Evolutionary conservation across 2,797 vertebrate genomes (phyloP).

Genomic region (Gallirallus australis): DNA sequence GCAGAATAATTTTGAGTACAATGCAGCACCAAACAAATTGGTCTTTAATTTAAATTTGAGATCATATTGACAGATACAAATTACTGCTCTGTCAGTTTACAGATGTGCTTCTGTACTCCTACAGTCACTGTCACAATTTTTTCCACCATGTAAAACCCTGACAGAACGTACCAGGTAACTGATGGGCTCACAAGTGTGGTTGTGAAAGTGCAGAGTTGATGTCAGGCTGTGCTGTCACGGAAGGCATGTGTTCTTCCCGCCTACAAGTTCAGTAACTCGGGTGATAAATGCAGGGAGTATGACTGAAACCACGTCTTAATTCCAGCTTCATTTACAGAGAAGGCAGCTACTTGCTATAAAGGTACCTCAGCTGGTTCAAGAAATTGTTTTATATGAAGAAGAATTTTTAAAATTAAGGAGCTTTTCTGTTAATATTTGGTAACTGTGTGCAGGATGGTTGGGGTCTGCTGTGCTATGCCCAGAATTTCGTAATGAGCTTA

Average conservation of each 20-base stretch:
- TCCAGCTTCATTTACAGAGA: background rate
- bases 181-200: rapidly evolving
- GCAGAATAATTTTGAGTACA: background rate
- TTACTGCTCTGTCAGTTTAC: background rate
- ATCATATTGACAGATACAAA: background rate
- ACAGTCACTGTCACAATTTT: background rate
- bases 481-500: background rate
- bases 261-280: background rate
- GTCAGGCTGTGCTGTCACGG: background rate
- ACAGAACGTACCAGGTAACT: background rate
- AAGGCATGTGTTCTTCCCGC: background rate
- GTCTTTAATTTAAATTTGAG: background rate
- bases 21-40: background rate
- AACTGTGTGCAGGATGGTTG: background rate
- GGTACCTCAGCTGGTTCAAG: background rate
- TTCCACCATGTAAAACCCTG: background rate
- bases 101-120: background rate
- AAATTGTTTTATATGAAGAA: background rate
- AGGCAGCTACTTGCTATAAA: background rate
- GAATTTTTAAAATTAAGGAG: rapidly evolving
- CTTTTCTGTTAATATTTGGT: background rate
- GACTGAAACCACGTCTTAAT: background rate
- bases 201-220: background rate
- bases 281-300: background rate
- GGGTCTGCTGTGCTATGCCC: rapidly evolving